Base-by-base conservation (phyloP, 92 coral and sea anemone genomes). In the Nematostella vectensis region DNA sequence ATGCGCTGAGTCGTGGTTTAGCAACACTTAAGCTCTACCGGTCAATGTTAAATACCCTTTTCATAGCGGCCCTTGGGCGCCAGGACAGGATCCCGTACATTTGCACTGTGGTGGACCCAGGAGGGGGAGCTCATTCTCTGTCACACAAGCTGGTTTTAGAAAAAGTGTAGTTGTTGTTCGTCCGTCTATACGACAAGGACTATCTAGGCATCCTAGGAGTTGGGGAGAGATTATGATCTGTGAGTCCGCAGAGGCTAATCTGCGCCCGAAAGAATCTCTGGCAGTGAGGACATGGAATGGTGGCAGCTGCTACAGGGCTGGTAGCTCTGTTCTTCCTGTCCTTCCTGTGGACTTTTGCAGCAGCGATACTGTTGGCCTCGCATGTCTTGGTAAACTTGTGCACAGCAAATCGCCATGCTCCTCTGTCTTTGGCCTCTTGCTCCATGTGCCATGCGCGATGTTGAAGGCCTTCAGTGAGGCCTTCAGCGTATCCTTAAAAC, bases 391-490 rank as follows among this genome's bases (percentile, higher is more conserved):
- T 15, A 33, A 6, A 6, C 6, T 15, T 33, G 40, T 33, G 40
- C 6, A 33, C 40, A 33, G 15, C 15, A 6, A 15, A 6, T 15
- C 40, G 40, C 40, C 40, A 33, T 15, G 6, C 15, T 33, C 8
- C 8, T 33, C 40, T 33, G 6, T 27, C 52, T 1, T 31, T 1
- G 25, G 11, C 22, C 15, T 23, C 21, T 2, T 29, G 25, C 27
- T 27, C 63, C 63, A 57, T 16, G 50, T 3, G 50, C 2, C 16
- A 21, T 29, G 63, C 24, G 30, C 53, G 25, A 57, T 31, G 22
- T 25, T 19, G 22, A 62, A 47, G 59, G 57, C 69, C 27, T 62
- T 62, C 58, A 62, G 28, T 29, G 69, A 62, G n/a, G 69, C 69
- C 31, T 62, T 62, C 25, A 49, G 69, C 19, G 63, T 57, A 11